Evolutionary conservation across 2,888 invertebrate genomes (phyloP).

Genomic region (Callyntrura sp.): DNA sequence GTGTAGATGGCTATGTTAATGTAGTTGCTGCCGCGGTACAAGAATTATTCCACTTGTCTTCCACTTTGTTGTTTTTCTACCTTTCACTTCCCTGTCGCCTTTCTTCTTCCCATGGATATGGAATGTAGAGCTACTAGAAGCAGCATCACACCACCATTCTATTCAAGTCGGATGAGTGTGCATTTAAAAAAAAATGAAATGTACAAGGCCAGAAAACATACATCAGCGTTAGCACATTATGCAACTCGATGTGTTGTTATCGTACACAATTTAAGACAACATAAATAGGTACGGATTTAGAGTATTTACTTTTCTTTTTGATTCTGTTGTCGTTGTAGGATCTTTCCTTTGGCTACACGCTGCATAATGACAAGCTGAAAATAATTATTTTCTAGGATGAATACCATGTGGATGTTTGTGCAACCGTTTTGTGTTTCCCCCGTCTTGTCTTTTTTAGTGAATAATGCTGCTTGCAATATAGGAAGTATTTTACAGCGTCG

Average conservation of each 20-base stretch:
- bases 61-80: no score
- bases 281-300: no score
- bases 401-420: neutral
- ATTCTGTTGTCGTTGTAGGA: no score
- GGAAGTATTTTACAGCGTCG: neutral
- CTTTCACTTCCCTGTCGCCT: neutral
- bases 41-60: neutral
- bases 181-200: neutral
- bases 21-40: neutral
- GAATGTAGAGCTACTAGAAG: neutral
- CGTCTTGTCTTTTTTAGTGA: neutral
- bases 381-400: neutral
- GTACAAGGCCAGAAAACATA: neutral
- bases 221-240: neutral
- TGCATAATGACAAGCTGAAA: slow-evolving; percentile 4
- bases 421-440: neutral
- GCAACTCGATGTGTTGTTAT: neutral
- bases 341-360: neutral
- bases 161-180: neutral
- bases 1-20: neutral
- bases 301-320: no score
- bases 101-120: neutral
- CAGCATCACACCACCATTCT: no score
- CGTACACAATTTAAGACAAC: no score
- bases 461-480: neutral